Base-by-base conservation (phyloP, 2,113 vertebrate species). In the Poecile atricapillus region DNA sequence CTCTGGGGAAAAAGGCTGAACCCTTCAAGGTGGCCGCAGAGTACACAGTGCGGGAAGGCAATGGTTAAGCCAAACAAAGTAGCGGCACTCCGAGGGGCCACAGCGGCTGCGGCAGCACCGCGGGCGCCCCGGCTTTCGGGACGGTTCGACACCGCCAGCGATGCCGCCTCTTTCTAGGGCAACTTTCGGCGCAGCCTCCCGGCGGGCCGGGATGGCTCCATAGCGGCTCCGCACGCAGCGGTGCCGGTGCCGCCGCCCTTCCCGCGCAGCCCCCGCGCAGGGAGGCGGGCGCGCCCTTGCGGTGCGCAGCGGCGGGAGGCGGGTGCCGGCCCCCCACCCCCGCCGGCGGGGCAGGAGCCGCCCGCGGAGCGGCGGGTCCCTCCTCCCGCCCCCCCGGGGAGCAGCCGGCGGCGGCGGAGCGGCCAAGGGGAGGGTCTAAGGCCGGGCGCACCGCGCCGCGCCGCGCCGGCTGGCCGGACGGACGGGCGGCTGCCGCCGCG, bases 1-100 rank as follows among this genome's bases (percentile, higher is more conserved):
- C 41, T 24, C 22, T 1, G 19, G 28, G 35, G 14, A 2, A 17
- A 15, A 65, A 22, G 14, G 23, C 7, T 0, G 5, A 37, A 16
- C 3, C 15, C 5, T 13, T 46, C 5, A 13, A 44, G 39, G 62
- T 10, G 44, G 31, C 56, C 17, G 33, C 33, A 21, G 24, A 59
- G 76, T 1, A 24, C 47, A 8, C 3, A 7, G 9, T 0, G 24
- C 1, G 39, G 67, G 47, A 82, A 19, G 1, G 53, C 49, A 35
- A 11, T 0, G 55, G 86, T 73, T 50, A 73, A 86, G 18, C 2
- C 75, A 41, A 33, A 60, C 59, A 14, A 76, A 83, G 49, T 43
- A 52, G 62, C 18, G 75, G n/a, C 52, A 1, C 69, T 20, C 2
- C 19, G 21, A 24, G 24, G 18, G 37, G 44, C 10, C 14, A 18